Conservation (phyloP, 2,113 vertebrate genomes). For the Lampris megalopsis region DNA sequence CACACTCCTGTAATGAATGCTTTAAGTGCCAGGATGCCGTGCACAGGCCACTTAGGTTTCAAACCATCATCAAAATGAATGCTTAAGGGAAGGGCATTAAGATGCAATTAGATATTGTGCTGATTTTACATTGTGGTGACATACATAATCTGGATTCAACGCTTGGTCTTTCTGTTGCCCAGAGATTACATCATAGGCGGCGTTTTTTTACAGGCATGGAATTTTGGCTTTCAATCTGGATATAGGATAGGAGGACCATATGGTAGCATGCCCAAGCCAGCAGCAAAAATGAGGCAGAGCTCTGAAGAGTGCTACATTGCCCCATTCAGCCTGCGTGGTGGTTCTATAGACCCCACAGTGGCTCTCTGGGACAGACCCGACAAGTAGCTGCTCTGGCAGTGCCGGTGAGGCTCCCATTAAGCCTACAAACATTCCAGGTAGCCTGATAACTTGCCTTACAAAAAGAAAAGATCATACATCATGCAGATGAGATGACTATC, state of each 20-base stretch:
- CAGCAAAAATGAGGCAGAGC: conserved; percentile 11
- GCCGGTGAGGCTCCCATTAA: background rate
- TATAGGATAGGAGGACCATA: conserved; percentile 27
- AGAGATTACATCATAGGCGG: conserved; percentile 14
- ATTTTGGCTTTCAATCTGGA: conserved; percentile 10
- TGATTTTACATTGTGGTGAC: conserved; percentile 10
- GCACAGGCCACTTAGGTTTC: conserved; percentile 10
- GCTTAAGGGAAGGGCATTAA: background rate
- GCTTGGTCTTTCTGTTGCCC: conserved; percentile 8
- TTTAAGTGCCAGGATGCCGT: conserved; percentile 10
- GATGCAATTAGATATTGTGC: conserved; percentile 1
- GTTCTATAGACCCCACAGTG: background rate
- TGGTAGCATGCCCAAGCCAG: conserved; percentile 21
- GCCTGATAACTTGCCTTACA: conserved; percentile 56
- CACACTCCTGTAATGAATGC: conserved; percentile 4
- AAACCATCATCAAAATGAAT: conserved; percentile 16
- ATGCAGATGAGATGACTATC: conserved; percentile 78
- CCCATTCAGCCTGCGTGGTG: background rate
- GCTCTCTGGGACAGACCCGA: background rate
- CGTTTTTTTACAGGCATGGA: conserved; percentile 7
- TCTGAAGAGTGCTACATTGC: conserved; percentile 36
- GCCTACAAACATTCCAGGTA: conserved; percentile 51
- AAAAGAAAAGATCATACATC: conserved; percentile 68
- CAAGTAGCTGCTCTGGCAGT: conserved; percentile 20
- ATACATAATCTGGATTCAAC: background rate